A percentile compares a stretch with the other conserved stretches of the same genome.
Conservation (phyloP, 1,140 invertebrate genomes). For the Orchestia grillus region DNA sequence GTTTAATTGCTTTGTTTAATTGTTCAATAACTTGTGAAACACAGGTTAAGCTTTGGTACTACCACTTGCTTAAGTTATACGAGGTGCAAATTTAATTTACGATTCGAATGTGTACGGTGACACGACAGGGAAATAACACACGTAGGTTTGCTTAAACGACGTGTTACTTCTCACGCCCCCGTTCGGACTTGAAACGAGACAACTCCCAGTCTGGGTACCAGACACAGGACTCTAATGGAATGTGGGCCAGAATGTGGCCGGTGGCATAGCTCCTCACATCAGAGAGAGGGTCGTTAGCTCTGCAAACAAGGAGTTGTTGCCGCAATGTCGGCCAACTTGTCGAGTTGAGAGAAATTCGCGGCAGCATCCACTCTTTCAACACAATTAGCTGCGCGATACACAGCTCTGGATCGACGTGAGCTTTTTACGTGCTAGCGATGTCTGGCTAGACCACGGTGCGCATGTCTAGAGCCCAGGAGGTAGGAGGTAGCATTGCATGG, state of each 20-base stretch:
- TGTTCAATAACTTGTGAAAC: too few relatives aligned
- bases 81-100: not conserved
- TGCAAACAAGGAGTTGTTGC: constrained; percentile 10
- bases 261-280: not conserved
- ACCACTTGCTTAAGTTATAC: not conserved
- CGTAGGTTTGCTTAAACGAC: not conserved
- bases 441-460: not conserved
- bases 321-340: not conserved
- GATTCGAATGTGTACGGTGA: not conserved
- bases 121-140: not conserved
- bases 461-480: not conserved
- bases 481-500: not conserved
- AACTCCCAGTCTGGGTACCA: not conserved
- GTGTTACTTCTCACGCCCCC: not conserved
- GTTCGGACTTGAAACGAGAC: not conserved
- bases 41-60: too few relatives aligned
- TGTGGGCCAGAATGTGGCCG: not conserved
- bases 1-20: too few relatives aligned
- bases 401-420: not conserved
- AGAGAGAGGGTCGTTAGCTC: not conserved
- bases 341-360: not conserved
- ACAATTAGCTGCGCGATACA: not conserved
- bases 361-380: not conserved
- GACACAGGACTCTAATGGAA: not conserved
- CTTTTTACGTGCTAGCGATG: not conserved